A percentile compares a stretch with the other conserved stretches of the same genome.
phyloP scores from a whole-genome alignment of 2,888 invertebrate genomes.

The Slavum lentiscoides region DNA sequence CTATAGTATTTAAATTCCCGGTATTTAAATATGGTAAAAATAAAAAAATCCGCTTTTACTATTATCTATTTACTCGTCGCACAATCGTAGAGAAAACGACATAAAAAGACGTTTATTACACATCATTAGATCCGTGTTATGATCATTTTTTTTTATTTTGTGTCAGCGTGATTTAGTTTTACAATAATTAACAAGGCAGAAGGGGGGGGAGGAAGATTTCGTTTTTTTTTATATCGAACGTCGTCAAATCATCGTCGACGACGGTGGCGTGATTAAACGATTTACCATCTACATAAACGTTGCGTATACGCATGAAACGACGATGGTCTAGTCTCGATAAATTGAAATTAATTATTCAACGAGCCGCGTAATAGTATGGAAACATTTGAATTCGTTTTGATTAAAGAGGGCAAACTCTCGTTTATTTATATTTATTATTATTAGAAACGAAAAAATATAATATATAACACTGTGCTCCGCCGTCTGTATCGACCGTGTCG shows the following conservation, averaged over 20 bases:
- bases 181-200: neutral
- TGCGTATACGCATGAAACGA: too few relatives aligned
- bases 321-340: neutral
- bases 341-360: slow-evolving; percentile 41
- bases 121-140: slow-evolving; percentile 13
- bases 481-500: neutral
- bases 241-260: neutral
- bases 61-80: too few relatives aligned
- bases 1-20: too few relatives aligned
- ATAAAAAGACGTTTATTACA: neutral
- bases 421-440: neutral
- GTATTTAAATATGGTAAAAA: too few relatives aligned
- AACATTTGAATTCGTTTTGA: slow-evolving; percentile 10
- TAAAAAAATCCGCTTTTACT: too few relatives aligned
- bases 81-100: too few relatives aligned
- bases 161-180: neutral
- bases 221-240: neutral
- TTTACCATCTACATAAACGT: neutral
- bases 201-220: too few relatives aligned
- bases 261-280: neutral
- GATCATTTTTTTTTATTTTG: neutral
- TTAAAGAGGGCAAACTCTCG: slow-evolving; percentile 9
- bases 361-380: neutral
- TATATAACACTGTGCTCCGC: neutral
- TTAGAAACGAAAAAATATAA: neutral